phyloP scores from a whole-genome alignment of 2,113 vertebrate species.

The Epinephelus moara region DNA sequence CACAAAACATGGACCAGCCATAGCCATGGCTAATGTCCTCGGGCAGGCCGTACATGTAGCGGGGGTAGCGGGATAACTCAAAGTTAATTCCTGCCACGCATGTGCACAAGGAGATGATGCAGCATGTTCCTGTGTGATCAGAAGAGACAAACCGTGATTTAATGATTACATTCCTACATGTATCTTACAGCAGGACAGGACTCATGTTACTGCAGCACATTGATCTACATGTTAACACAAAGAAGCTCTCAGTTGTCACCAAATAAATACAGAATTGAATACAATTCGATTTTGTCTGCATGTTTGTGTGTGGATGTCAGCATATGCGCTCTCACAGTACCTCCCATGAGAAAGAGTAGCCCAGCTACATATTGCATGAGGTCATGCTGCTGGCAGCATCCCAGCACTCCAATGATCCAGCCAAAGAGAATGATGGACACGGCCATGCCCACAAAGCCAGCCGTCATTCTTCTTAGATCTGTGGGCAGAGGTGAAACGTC shows the following conservation, averaged over 20 bases:
- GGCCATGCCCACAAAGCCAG: slow-evolving; percentile 95
- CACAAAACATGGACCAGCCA: slow-evolving; percentile 98
- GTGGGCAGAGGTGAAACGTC: slow-evolving; percentile 35
- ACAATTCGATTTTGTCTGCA: slow-evolving; percentile 50
- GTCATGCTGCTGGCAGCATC: slow-evolving; percentile 94
- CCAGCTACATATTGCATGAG: slow-evolving; percentile 97
- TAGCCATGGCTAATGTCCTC: slow-evolving; percentile 97
- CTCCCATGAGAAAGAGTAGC: slow-evolving; percentile 96
- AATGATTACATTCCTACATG: slow-evolving; percentile 18
- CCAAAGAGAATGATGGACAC: slow-evolving; percentile 95
- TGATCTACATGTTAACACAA: slow-evolving; percentile 29
- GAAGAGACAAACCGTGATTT: slow-evolving; percentile 46
- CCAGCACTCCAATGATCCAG: slow-evolving; percentile 93
- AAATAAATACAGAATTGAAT: slow-evolving; percentile 45
- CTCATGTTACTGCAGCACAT: slow-evolving; percentile 47
- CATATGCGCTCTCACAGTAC: slow-evolving; percentile 82
- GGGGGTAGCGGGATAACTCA: slow-evolving; percentile 94
- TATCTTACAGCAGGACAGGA: slow-evolving; percentile 20
- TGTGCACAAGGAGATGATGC: slow-evolving; percentile 95
- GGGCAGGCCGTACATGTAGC: slow-evolving; percentile 92
- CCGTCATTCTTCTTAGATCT: slow-evolving; percentile 95
- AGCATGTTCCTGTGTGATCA: slow-evolving; percentile 90
- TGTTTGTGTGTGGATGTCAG: slow-evolving; percentile 40
- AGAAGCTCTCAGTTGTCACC: slow-evolving; percentile 44
- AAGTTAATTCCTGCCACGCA: slow-evolving; percentile 97